These are phyloP conservation scores for Drosophila paramelanica DNA, from an alignment of 2,888 invertebrate genomes.

Conservation along the genomic window DNA sequence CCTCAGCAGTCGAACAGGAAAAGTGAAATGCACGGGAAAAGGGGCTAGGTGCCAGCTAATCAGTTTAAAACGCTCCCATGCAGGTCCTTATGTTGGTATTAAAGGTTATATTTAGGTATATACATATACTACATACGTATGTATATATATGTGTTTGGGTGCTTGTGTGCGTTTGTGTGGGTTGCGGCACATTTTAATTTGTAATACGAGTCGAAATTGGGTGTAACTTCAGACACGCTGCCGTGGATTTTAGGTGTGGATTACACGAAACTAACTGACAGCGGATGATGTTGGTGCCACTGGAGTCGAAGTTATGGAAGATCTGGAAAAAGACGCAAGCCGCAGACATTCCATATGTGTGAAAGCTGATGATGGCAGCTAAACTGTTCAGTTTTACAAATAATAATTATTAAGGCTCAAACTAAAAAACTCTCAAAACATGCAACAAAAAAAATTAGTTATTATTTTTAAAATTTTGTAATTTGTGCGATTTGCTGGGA, in stretches of 20 bases:
- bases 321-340: conserved; percentile 24
- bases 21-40: conserved; percentile 27
- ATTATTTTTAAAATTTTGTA: too few relatives aligned
- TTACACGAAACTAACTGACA: conserved; percentile 61
- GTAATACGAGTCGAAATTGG: conserved; percentile 81
- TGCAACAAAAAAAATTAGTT: too few relatives aligned
- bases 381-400: background rate
- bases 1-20: conserved; percentile 29
- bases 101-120: background rate
- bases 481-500: too few relatives aligned
- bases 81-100: conserved; percentile 15
- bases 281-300: conserved; percentile 20
- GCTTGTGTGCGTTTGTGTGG: conserved; percentile 27
- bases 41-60: conserved; percentile 59
- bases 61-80: conserved; percentile 65
- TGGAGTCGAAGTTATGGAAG: conserved; percentile 13
- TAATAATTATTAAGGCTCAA: too few relatives aligned
- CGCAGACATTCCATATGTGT: conserved; percentile 46
- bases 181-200: conserved; percentile 80
- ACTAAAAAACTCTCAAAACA: too few relatives aligned
- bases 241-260: conserved; percentile 66
- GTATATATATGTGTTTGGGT: conserved; percentile 1
- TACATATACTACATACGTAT: background rate
- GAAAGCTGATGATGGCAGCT: conserved; percentile 24
- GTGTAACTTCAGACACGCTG: conserved; percentile 79